These are phyloP conservation scores for Polietes domitor DNA, from an alignment of 2,888 invertebrate species.

Conservation along the genomic window DNA sequence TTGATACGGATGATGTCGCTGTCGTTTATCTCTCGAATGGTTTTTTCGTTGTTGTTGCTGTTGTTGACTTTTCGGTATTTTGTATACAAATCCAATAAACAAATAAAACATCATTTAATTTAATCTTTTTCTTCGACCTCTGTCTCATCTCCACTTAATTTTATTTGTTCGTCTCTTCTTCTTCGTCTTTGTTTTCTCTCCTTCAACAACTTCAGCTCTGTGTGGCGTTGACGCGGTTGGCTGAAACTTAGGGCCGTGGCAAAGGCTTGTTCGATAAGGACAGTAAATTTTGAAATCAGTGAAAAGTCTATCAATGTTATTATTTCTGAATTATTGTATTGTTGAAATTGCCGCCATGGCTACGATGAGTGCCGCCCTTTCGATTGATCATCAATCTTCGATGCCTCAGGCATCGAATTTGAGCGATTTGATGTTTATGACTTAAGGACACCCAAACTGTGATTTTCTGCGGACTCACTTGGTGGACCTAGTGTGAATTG, in stretches of 20 bases:
- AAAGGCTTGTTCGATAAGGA: background rate
- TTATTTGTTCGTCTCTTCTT: constrained; percentile 22
- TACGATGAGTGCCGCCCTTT: too few species aligned
- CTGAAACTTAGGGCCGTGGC: background rate
- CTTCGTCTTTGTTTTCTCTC: background rate
- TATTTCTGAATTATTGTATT: too few species aligned
- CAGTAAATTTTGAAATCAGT: too few species aligned
- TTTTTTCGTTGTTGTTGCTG: constrained; percentile 10
- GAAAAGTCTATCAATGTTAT: too few species aligned
- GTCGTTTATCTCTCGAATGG: constrained; percentile 31
- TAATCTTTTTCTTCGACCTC: constrained; percentile 35
- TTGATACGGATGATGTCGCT: constrained; percentile 39
- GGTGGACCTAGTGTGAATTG: too few species aligned
- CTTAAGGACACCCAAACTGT: too few species aligned
- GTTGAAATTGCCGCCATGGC: too few species aligned
- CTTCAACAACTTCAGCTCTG: background rate
- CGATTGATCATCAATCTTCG: too few species aligned
- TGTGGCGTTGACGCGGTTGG: constrained; percentile 25
- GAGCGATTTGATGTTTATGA: too few species aligned
- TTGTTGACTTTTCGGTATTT: constrained; percentile 41
- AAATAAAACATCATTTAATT: constrained; percentile 51
- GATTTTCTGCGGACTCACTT: too few species aligned
- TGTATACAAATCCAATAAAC: constrained; percentile 59
- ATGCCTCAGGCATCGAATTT: too few species aligned
- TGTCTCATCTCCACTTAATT: constrained; percentile 23